Conservation (phyloP, 1,140 invertebrate species). For the Ceratina japonica region DNA sequence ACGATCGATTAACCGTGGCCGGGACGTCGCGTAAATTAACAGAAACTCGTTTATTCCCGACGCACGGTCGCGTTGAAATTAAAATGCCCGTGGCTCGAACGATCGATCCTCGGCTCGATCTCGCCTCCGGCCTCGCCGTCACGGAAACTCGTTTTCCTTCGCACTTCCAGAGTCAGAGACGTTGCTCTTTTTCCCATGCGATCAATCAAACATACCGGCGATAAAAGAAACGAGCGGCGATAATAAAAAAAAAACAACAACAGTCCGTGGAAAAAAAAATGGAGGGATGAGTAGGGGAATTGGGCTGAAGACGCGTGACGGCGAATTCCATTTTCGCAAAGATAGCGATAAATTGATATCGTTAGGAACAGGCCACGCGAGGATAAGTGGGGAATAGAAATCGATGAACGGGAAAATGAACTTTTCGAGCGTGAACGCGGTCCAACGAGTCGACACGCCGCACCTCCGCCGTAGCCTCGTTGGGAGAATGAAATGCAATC, state of each 20-base stretch:
- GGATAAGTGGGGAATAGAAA: not conserved
- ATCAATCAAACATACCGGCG: too few relatives aligned
- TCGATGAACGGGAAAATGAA: slow-evolving; percentile 50
- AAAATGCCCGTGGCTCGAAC: not conserved
- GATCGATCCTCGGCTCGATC: not conserved
- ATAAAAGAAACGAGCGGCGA: not conserved
- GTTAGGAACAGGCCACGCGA: not conserved
- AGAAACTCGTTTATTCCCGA: slow-evolving; percentile 22
- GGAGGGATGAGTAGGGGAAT: not conserved
- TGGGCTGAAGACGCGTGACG: not conserved
- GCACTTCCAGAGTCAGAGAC: not conserved
- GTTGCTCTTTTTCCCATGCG: not conserved
- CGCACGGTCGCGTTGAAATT: not conserved
- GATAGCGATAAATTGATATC: slow-evolving; percentile 43
- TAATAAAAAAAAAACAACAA: not conserved
- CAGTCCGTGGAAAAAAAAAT: not conserved
- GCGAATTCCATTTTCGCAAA: slow-evolving; percentile 29
- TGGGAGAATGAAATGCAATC: slow-evolving; percentile 43
- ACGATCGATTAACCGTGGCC: slow-evolving; percentile 23
- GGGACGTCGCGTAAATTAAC: slow-evolving; percentile 19
- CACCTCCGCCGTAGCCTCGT: not conserved
- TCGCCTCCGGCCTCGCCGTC: not conserved
- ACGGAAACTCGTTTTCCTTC: not conserved
- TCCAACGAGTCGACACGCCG: too few relatives aligned
- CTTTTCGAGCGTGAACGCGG: slow-evolving; percentile 40